Percentiles rank a stretch among this genome's conserved stretches.
Conservation (phyloP, 2,113 vertebrate genomes). For the Pteruthius melanotis region DNA sequence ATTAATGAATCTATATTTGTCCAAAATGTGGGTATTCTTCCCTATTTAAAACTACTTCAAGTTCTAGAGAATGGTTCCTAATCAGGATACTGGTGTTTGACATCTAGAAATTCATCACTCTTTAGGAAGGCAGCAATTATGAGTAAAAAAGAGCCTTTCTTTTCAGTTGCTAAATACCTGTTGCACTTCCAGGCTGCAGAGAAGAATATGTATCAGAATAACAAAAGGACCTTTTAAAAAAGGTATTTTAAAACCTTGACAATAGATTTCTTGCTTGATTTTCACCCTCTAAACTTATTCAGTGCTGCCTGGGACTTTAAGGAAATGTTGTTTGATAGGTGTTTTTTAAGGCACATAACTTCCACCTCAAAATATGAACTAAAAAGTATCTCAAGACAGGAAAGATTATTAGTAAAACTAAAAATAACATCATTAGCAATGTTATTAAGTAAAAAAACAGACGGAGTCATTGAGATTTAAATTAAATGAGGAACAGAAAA, state of each 20-base stretch:
- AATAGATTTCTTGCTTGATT: background rate
- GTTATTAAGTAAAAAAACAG: background rate
- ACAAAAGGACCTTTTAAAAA: background rate
- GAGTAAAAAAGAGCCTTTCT: background rate
- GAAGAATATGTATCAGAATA: background rate
- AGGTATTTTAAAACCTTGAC: background rate
- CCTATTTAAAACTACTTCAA: background rate
- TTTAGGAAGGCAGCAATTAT: background rate
- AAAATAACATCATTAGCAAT: background rate
- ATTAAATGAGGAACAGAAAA: background rate
- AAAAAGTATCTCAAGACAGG: background rate
- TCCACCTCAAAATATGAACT: background rate
- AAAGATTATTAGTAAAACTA: background rate
- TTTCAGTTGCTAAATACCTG: background rate
- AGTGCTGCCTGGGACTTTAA: background rate
- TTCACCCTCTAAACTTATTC: background rate
- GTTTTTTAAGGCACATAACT: background rate
- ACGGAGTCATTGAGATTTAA: background rate
- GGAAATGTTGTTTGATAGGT: background rate
- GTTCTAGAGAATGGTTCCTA: background rate
- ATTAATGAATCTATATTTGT: background rate
- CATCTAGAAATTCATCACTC: background rate
- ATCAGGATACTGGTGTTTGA: background rate
- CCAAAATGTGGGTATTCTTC: fast-evolving
- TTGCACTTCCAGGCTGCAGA: background rate